Percentiles rank a stretch among this genome's conserved stretches.
Evolutionary conservation across 1,140 invertebrate species (phyloP).

Genomic region (Leguminivora glycinivorella): DNA sequence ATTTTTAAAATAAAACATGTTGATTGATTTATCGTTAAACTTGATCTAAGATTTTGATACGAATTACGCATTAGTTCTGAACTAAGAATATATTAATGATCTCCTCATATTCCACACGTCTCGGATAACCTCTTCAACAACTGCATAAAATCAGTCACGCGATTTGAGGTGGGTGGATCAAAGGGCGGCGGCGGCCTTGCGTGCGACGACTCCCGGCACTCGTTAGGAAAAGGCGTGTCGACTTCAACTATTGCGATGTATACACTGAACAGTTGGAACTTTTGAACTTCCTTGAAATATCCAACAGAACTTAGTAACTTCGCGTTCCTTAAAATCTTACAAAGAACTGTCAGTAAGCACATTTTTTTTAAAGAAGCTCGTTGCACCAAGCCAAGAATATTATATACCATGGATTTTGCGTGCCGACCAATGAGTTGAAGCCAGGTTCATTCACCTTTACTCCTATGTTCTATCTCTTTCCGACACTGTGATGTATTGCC

Average conservation of each 20-base stretch:
- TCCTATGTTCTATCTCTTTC: no score
- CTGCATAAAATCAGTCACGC: constrained; percentile 72
- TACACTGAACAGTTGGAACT: constrained; percentile 47
- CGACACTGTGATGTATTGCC: no score
- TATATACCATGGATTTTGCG: no score
- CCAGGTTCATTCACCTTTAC: no score
- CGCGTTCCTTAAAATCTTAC: not conserved
- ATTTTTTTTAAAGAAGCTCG: not conserved
- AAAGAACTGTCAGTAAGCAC: no score
- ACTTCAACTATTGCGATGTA: constrained; percentile 64
- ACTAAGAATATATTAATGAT: constrained; percentile 37
- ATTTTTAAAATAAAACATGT: constrained; percentile 30
- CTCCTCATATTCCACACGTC: constrained; percentile 34
- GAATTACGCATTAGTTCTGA: not conserved
- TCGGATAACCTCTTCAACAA: constrained; percentile 56
- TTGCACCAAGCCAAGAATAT: no score
- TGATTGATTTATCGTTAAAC: not conserved
- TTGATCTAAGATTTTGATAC: not conserved
- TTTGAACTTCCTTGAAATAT: constrained; percentile 33
- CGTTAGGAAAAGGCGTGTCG: constrained; percentile 79
- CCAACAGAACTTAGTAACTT: constrained; percentile 14
- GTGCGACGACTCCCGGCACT: constrained; percentile 76
- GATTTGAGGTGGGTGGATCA: constrained; percentile 77
- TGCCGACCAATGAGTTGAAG: no score
- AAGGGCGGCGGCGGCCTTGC: constrained; percentile 77